Evolutionary conservation across 2,797 vertebrate genomes (phyloP).

Genomic region (Thamnophis elegans): DNA sequence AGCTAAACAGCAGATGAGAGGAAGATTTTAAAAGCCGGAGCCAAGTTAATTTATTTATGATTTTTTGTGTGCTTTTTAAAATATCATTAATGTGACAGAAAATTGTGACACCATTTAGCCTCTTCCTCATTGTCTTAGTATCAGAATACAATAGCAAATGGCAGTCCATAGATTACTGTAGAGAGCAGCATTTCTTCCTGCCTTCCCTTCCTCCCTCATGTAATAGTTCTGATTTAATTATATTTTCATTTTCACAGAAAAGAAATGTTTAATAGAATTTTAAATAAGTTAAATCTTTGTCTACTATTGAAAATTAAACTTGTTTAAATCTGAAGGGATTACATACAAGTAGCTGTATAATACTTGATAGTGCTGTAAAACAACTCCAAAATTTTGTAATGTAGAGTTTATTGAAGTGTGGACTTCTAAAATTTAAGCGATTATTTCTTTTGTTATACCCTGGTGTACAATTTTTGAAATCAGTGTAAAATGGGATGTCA

Average conservation of each 20-base stretch:
- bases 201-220: neutral
- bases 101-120: neutral
- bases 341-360: neutral
- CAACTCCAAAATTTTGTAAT: neutral
- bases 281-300: neutral
- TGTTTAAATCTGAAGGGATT: neutral
- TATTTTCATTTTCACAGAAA: neutral
- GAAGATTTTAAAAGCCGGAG: neutral
- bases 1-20: neutral
- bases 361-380: neutral
- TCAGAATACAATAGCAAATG: neutral
- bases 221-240: neutral
- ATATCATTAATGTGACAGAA: neutral
- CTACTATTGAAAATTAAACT: neutral
- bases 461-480: slow-evolving; percentile 1
- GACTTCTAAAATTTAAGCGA: neutral
- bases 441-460: neutral
- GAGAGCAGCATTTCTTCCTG: neutral
- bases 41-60: neutral
- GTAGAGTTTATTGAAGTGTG: slow-evolving; percentile 1
- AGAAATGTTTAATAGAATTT: neutral
- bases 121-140: neutral
- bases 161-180: neutral
- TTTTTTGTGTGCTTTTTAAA: neutral
- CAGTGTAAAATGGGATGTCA: neutral